phyloP scores from a whole-genome alignment of 2,797 vertebrate species.

The Poeciliopsis paucimaculata region DNA sequence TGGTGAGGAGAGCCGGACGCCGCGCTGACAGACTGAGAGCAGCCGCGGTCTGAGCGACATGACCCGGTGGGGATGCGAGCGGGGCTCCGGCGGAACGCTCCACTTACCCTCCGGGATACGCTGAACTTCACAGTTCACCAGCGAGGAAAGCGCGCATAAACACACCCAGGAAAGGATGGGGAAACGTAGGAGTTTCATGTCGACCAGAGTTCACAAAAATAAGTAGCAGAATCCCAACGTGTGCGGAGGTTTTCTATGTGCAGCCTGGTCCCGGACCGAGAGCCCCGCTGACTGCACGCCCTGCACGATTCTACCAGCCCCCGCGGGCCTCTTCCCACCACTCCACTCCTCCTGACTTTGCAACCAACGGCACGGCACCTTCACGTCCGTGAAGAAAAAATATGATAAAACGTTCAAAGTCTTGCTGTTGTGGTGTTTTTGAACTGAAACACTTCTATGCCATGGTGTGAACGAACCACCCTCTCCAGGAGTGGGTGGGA shows the following conservation, averaged over 20 bases:
- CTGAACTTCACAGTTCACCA: conserved; percentile 49
- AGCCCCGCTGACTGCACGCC: neutral
- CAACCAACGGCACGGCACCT: neutral
- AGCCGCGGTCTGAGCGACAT: neutral
- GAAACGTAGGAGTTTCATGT: conserved; percentile 51
- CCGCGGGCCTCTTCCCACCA: neutral
- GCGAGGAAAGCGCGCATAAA: conserved; percentile 17
- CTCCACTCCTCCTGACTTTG: neutral
- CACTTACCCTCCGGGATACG: conserved; percentile 69
- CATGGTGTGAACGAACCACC: conserved; percentile 6
- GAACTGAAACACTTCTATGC: neutral
- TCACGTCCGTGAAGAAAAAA: neutral
- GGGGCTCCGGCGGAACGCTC: neutral
- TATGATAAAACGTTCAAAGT: neutral
- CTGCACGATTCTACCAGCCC: neutral
- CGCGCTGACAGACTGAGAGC: neutral
- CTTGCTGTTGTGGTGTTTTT: neutral
- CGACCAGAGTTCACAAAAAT: neutral
- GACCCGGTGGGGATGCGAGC: neutral
- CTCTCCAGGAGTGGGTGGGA: neutral
- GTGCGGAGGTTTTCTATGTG: neutral
- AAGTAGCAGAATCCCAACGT: too few relatives aligned
- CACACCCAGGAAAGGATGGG: conserved; percentile 26
- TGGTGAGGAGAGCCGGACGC: too few relatives aligned
- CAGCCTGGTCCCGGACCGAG: neutral